Base-by-base conservation (phyloP, 2,797 vertebrate species). In the Sarcoramphus papa region DNA sequence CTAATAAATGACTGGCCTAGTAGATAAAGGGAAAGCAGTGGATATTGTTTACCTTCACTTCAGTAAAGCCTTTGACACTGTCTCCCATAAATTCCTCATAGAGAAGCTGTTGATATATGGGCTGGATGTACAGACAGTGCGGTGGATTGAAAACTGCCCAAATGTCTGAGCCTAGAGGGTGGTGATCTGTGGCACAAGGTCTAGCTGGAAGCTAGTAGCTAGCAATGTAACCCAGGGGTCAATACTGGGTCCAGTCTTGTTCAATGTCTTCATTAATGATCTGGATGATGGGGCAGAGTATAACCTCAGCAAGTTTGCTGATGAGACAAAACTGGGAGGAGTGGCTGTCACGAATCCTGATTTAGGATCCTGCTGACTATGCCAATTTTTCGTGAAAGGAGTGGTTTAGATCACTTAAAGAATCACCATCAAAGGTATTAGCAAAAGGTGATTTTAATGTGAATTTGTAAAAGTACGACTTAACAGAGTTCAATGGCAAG, bases 151-250 rank as follows among this genome's bases (percentile, higher is more conserved):
- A 59, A 72, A 41, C 11, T 13, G 23, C 0, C 19, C 1, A 0
- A 50, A 43, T 8, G 33, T 6, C 27, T 3, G 3, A 33, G 59
- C 7, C 37, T 16, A 59, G 65, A 53, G 12, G 6, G 24, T 31
- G 30, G 8, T 57, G 28, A 23, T 31, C 28, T 25, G 28, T 40
- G 45, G 23, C 24, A 78, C 11, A 22, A 65, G 8, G 11, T 70
- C 43, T n/a, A 57, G 8, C 33, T 72, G 50, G 28, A 63, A 20
- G 14, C 25, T 41, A 54, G 25, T 35, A 83, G 35, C 21, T 27
- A 68, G 37, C 1, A 0, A 14, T 24, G 2, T 45, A 72, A 63
- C 15, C 8, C 56, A 56, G 12, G 30, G 4, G 14, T 35, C 18
- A 23, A 7, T 64, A 37, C 6, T 45, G 4, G 3, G 9, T 78